Conservation (phyloP, 2,888 invertebrate genomes). For the Phasia obesa region DNA sequence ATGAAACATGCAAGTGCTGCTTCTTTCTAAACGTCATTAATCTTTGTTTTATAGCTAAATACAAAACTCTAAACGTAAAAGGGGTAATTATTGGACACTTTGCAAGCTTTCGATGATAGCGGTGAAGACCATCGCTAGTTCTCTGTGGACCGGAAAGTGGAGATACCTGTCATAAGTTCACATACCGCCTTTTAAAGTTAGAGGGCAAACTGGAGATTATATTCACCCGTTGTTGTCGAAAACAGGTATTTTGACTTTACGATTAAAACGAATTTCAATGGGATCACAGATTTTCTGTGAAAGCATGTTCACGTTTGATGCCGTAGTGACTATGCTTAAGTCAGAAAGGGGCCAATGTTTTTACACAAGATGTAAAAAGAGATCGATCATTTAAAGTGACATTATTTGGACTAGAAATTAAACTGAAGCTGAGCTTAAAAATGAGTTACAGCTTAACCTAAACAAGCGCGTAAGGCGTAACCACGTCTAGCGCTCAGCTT, state of each 20-base stretch:
- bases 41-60: too few species aligned
- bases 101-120: too few species aligned
- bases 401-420: slow-evolving; percentile 54
- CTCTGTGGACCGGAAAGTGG: too few species aligned
- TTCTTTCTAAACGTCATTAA: too few species aligned
- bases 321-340: slow-evolving; percentile 33
- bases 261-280: slow-evolving; percentile 61
- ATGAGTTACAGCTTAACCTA: too few species aligned
- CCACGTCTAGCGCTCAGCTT: too few species aligned
- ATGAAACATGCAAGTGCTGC: too few species aligned
- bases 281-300: slow-evolving; percentile 60
- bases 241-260: slow-evolving; percentile 24
- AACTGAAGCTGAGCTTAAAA: slow-evolving; percentile 29
- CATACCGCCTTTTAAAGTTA: slow-evolving; percentile 31
- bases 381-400: slow-evolving; percentile 54
- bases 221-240: not conserved
- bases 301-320: slow-evolving; percentile 27
- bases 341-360: slow-evolving; percentile 50
- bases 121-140: too few species aligned
- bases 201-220: slow-evolving; percentile 21
- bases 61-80: too few species aligned
- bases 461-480: too few species aligned
- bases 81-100: too few species aligned
- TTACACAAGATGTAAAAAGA: slow-evolving; percentile 48
- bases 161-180: too few species aligned